A percentile compares a stretch with the other conserved stretches of the same genome.
These are phyloP conservation scores for Regulus satrapa DNA, from an alignment of 2,113 vertebrate species.

Conservation along the genomic window DNA sequence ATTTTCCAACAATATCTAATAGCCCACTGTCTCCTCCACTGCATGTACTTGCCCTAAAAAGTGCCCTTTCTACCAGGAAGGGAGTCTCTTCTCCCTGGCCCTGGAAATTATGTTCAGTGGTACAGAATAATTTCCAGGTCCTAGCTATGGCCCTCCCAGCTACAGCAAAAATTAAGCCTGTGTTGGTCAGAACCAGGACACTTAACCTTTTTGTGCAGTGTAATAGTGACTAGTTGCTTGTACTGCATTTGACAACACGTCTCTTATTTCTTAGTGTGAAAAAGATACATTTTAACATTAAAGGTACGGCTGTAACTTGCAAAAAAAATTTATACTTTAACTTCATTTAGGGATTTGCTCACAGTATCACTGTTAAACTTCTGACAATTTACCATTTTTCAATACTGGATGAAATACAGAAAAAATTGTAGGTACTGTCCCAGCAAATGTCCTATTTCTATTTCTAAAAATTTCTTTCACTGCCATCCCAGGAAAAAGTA, in stretches of 20 bases:
- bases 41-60: rapidly evolving
- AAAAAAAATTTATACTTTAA: not conserved
- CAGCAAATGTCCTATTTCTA: not conserved
- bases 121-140: not conserved
- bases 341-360: not conserved
- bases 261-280: not conserved
- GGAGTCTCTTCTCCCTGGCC: no score
- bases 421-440: not conserved
- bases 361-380: not conserved
- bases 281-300: not conserved
- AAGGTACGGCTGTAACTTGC: not conserved
- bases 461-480: not conserved
- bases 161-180: not conserved
- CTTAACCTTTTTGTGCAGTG: not conserved
- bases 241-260: not conserved
- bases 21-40: no score
- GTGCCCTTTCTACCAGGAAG: not conserved
- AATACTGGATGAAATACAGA: not conserved
- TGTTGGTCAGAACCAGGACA: not conserved
- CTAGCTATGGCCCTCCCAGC: not conserved
- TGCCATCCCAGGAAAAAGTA: not conserved
- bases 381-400: not conserved
- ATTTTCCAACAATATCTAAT: not conserved
- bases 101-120: rapidly evolving
- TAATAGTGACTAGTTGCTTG: not conserved